Percentiles rank a stretch among this genome's conserved stretches.
These are phyloP conservation scores for Betta splendens DNA, from an alignment of 2,797 vertebrate genomes.

Conservation along the genomic window DNA sequence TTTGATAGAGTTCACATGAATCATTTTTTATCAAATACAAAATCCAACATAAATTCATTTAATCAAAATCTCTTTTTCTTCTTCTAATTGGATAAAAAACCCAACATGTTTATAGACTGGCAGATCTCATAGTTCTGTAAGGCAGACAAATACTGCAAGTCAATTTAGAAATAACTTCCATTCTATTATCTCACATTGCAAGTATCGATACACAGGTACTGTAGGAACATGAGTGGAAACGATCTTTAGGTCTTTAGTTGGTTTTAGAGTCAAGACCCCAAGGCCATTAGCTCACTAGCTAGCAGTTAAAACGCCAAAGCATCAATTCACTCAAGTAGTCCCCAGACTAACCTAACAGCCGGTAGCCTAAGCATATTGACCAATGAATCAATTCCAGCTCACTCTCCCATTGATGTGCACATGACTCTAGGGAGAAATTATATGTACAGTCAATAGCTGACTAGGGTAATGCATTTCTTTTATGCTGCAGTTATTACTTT, in stretches of 20 bases:
- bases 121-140: no score
- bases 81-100: no score
- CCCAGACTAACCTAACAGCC: conserved; percentile 55
- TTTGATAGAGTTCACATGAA: no score
- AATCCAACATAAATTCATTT: no score
- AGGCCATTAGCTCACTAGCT: conserved; percentile 40
- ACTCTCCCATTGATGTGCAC: conserved; percentile 52
- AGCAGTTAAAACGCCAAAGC: conserved; percentile 40
- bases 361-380: conserved; percentile 62
- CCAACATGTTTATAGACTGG: no score
- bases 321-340: conserved; percentile 64
- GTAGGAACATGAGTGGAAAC: conserved; percentile 7
- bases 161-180: no score
- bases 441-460: conserved; percentile 33
- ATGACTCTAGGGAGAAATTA: conserved; percentile 43
- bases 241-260: conserved; percentile 4
- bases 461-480: conserved; percentile 24
- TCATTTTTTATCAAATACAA: no score
- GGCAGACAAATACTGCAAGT: no score
- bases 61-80: no score
- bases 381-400: conserved; percentile 63
- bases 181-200: no score
- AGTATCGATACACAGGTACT: no score
- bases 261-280: conserved; percentile 29
- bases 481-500: conserved; percentile 38